Evolutionary conservation across 1,140 invertebrate species (phyloP).

Genomic region (Prorops nasuta): DNA sequence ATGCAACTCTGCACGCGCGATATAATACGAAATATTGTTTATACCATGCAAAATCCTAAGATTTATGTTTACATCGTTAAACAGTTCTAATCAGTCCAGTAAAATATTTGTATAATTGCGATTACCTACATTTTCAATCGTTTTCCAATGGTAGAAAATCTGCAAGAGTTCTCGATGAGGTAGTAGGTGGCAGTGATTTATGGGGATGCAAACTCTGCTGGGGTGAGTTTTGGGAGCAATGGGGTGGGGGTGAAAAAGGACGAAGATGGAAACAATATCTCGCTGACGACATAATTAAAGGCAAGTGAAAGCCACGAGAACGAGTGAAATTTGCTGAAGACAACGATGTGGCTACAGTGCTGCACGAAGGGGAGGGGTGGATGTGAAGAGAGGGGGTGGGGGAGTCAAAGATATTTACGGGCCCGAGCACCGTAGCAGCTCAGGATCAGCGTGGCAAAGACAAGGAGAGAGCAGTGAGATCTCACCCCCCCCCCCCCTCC

Average conservation of each 20-base stretch:
- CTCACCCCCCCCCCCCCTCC: conserved; percentile 12
- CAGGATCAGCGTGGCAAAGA: conserved; percentile 5
- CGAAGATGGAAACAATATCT: not conserved
- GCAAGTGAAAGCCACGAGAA: not conserved
- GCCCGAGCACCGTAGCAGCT: not conserved
- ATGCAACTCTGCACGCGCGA: too few species aligned
- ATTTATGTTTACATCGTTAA: too few species aligned
- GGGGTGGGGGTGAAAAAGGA: conserved; percentile 3
- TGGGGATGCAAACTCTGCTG: too few species aligned
- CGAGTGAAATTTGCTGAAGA: not conserved
- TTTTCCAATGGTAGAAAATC: too few species aligned
- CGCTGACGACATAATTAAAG: conserved; percentile 2
- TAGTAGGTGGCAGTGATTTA: too few species aligned
- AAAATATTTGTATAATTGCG: too few species aligned
- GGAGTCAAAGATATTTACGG: conserved; percentile 26
- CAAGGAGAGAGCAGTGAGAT: not conserved
- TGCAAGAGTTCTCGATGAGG: too few species aligned
- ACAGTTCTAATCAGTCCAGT: too few species aligned
- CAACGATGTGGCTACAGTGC: not conserved
- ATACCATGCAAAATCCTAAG: too few species aligned
- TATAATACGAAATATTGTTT: too few species aligned
- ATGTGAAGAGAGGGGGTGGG: not conserved
- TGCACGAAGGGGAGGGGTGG: not conserved
- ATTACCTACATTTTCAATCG: too few species aligned
- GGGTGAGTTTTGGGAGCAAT: too few species aligned